Conservation (phyloP, 2,888 invertebrate genomes). For the Drosophila lutescens region DNA sequence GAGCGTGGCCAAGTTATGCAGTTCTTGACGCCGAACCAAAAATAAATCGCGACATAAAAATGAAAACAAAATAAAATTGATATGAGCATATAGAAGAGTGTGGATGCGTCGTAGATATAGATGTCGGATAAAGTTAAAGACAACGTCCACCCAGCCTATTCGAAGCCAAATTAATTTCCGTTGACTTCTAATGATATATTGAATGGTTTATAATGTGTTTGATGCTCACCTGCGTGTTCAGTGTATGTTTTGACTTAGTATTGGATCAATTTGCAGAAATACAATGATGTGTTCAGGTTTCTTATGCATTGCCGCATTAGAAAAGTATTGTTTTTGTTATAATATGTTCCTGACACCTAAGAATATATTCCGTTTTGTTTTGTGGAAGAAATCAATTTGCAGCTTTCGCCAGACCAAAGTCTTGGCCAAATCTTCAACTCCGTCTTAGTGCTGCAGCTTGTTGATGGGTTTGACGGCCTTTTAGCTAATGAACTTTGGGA, state of each 20-base stretch:
- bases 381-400: not conserved
- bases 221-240: conserved; percentile 8
- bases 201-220: conserved; percentile 44
- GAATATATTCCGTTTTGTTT: no score
- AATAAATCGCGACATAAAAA: conserved; percentile 62
- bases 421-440: not conserved
- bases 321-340: no score
- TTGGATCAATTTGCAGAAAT: no score
- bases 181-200: conserved; percentile 65
- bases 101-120: conserved; percentile 14
- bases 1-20: conserved; percentile 77
- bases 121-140: conserved; percentile 49
- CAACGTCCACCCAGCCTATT: conserved; percentile 49
- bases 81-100: conserved; percentile 9
- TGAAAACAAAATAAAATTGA: conserved; percentile 20
- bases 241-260: not conserved
- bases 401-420: not conserved
- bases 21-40: conserved; percentile 64
- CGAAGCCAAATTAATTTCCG: conserved; percentile 66
- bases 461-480: conserved; percentile 44
- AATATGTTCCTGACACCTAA: no score
- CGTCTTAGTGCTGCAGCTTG: conserved; percentile 4
- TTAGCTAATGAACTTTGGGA: conserved; percentile 75
- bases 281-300: no score
- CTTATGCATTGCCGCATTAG: no score